Evolutionary conservation across 2,113 vertebrate genomes (phyloP), one percentile per base, ranked within the genome.

Genomic region (Megaleporinus macrocephalus): DNA sequence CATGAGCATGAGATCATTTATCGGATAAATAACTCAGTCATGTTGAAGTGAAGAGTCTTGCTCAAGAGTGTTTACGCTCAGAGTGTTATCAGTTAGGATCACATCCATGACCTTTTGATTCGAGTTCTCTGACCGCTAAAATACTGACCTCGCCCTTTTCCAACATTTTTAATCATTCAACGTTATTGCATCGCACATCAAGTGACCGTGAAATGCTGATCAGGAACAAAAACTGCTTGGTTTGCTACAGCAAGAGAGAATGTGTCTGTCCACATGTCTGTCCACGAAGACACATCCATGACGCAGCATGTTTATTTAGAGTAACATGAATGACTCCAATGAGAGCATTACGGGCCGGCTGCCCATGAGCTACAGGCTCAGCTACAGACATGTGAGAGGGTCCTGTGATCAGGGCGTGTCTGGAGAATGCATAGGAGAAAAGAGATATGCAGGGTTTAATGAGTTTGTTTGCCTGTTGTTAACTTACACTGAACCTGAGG

Each of bases 381-480:
- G 9, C 22, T 69, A 70, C 20, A 63, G 36, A 7, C 47, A 41
- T 65, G 66, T 51, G 61, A 79, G 33, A 81, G 24, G 12, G 57
- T 71, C 53, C 4, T 63, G 65, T 84, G 73, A 77, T 57, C 59
- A 55, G 75, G 22, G 47, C 33, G 30, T 63, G 55, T 71, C 41
- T 63, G 41, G 16, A 55, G 59, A n/a, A 61, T 22, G 33, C 24
- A 69, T 22, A 70, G 5, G 51, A 72, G 0, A n/a, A 74, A 33
- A 30, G 49, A 15, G 14, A 57, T 29, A 53, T 51, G 22, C 33
- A 22, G 30, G 62, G 26, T 30, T 65, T 22, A 59, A 24, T n/a
- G 3, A 59, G 55, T n/a, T 22, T 1, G 10, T 20, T 53, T 59
- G 55, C 10, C 20, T 59, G 55, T 22, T n/a, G 4, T 9, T 59